A percentile compares a stretch with the other conserved stretches of the same genome.
Evolutionary conservation across 1,140 invertebrate genomes (phyloP).

Genomic region (Leucophenga varia): DNA sequence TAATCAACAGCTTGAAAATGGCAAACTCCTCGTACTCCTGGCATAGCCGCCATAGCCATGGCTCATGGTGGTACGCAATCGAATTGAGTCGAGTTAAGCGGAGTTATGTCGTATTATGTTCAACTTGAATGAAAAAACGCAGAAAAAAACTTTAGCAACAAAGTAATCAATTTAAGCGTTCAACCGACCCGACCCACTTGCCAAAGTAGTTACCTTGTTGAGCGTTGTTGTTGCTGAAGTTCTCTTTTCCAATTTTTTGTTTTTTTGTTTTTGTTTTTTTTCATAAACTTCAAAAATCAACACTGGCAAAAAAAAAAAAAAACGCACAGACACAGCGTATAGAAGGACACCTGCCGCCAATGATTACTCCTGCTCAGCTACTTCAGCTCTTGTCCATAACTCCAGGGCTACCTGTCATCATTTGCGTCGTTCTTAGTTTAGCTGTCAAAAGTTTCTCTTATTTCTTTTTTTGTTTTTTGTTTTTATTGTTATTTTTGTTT

Average conservation of each 20-base stretch:
- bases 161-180: conserved; percentile 49
- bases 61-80: too few relatives aligned
- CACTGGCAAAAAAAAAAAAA: conserved; percentile 5
- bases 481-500: conserved; percentile 11
- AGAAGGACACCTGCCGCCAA: conserved; percentile 25
- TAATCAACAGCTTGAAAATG: conserved; percentile 50
- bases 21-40: too few relatives aligned
- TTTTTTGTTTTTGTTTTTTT: too few relatives aligned
- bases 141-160: conserved; percentile 32
- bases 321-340: too few relatives aligned
- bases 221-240: too few relatives aligned
- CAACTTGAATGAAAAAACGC: too few relatives aligned
- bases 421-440: conserved; percentile 8
- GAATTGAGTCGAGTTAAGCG: too few relatives aligned
- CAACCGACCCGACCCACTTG: conserved; percentile 33
- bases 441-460: conserved; percentile 5
- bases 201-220: conserved; percentile 11
- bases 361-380: conserved; percentile 12
- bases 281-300: conserved; percentile 45
- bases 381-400: too few relatives aligned
- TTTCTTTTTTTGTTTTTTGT: too few relatives aligned
- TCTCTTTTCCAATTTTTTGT: too few relatives aligned
- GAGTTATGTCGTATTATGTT: too few relatives aligned
- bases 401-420: conserved; percentile 34
- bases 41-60: too few relatives aligned